Base-by-base conservation (phyloP, 2,888 invertebrate species). In the Acanthacorydalis orientalis region DNA sequence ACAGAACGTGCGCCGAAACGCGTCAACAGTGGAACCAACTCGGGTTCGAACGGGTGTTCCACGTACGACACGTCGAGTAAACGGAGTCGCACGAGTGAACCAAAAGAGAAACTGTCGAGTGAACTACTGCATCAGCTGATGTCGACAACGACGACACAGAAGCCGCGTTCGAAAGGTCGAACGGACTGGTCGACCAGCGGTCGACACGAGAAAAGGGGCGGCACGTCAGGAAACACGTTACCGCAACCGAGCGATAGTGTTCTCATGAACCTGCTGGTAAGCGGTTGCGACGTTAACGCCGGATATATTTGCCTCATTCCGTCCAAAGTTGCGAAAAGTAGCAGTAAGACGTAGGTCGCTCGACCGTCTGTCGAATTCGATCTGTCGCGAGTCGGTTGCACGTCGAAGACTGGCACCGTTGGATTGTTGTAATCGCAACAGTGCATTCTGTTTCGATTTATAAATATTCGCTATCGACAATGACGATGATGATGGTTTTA, bases 191-290 rank as follows among this genome's bases (percentile, higher is more conserved):
- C 51, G 68, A 54, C 69, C 67, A 55, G 53, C 11, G 68, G 68
- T 4, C 68, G 68, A 1, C 67, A 68, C 10, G 57, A 57, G 11
- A 57, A 57, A 48, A 52, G 49, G 51, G 47, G 57, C 47, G 55
- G 59, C 46, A 54, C 61, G 23, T 53, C 62, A 15, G 47, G 57
- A 47, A 55, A 59, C 46, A 54, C 61, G 31, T 53, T 62, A 15
- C 56, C 59, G 1, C 59, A 64, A 8, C 72, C 74, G 49, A 79
- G 78, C 48, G 80, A 79, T 56, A 84, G 85, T 67, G 92, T 93
- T 62, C 78, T 93, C 61, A 87, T 90, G 82, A 93, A 93, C 73
- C 80, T 93, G 57, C 76, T 93, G 72, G 85, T 93, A 70, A 90
- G 87, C 75, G 93, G 93, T 59, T 91, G 90, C 68, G 93, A 93